Percentiles rank a stretch among this genome's conserved stretches.
phyloP scores from a whole-genome alignment of 2,113 vertebrate species.

The Lampris megalopsis region DNA sequence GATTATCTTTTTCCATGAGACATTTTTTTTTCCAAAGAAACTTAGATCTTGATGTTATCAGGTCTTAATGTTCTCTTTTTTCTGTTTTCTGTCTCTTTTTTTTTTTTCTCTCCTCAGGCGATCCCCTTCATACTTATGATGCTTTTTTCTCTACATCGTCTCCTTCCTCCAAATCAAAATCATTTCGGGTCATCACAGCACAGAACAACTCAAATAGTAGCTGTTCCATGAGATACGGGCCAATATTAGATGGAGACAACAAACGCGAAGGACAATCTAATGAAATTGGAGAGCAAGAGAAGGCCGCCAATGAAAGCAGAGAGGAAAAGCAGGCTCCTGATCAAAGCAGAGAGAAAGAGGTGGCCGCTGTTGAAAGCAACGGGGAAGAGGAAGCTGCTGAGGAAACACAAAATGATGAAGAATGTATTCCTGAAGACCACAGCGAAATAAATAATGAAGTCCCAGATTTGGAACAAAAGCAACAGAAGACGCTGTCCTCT shows the following conservation, averaged over 20 bases:
- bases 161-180: background rate
- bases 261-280: background rate
- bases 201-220: background rate
- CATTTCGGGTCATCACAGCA: background rate
- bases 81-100: too few relatives aligned
- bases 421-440: background rate
- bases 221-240: background rate
- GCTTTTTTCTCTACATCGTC: background rate
- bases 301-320: background rate
- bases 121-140: background rate
- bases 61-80: too few relatives aligned
- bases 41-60: background rate
- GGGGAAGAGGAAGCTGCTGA: background rate
- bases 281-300: background rate
- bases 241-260: background rate
- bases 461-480: too few relatives aligned
- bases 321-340: background rate
- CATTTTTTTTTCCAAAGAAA: background rate
- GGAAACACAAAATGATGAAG: background rate
- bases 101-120: background rate
- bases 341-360: background rate
- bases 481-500: too few relatives aligned
- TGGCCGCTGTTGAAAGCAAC: background rate
- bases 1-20: background rate
- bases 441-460: background rate